Evolutionary conservation across 2,797 vertebrate species (phyloP).

Genomic region (Hydrocynus forskahlii): DNA sequence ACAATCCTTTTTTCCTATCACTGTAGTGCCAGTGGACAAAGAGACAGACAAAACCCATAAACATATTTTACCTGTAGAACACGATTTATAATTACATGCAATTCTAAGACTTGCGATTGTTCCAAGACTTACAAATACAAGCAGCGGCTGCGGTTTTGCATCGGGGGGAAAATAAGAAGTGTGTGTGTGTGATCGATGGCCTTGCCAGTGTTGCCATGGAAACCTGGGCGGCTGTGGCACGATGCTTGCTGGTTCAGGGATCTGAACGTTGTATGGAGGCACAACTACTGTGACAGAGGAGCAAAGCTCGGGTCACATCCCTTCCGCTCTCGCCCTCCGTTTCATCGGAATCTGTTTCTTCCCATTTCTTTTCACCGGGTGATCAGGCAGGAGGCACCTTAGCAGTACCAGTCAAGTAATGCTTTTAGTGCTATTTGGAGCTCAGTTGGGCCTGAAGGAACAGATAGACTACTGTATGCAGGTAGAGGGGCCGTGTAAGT

Average conservation of each 20-base stretch:
- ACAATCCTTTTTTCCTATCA: too few relatives aligned
- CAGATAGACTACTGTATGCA: background rate
- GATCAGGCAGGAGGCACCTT: background rate
- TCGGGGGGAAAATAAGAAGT: background rate
- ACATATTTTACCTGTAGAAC: too few relatives aligned
- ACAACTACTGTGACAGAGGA: background rate
- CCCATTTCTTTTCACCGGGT: background rate
- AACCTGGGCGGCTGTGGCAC: constrained; percentile 53
- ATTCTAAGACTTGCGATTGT: background rate
- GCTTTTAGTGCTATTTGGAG: background rate
- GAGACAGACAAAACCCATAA: too few relatives aligned
- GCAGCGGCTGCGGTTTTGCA: background rate
- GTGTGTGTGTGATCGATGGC: constrained; percentile 29
- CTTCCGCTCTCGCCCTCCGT: background rate
- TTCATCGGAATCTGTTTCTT: background rate
- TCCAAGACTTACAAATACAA: background rate
- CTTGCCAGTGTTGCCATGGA: constrained; percentile 60
- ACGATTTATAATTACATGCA: background rate
- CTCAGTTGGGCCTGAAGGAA: background rate
- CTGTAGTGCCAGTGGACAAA: too few relatives aligned
- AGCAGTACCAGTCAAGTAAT: background rate
- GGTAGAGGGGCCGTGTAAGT: too few relatives aligned
- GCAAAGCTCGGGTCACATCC: background rate
- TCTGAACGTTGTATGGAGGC: background rate
- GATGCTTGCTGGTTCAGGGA: constrained; percentile 28